These are phyloP conservation scores for Tetrax tetrax DNA, from an alignment of 2,113 vertebrate species.

Conservation along the genomic window DNA sequence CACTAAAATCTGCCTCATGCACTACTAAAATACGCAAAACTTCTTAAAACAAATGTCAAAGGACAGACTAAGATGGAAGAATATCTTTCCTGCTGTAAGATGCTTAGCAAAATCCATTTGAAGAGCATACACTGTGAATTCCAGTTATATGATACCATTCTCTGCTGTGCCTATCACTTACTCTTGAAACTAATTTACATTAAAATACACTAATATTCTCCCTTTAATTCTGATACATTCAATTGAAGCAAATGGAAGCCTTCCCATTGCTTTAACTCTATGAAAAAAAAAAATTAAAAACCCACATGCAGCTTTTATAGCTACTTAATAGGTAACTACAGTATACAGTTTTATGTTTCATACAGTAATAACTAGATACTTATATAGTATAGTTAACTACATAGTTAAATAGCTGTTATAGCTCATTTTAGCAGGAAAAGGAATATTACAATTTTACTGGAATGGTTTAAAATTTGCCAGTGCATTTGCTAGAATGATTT, in stretches of 20 bases:
- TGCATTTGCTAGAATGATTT: not conserved
- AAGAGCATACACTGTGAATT: not conserved
- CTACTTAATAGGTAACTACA: conserved; percentile 3
- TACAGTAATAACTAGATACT: not conserved
- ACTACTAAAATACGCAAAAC: not conserved
- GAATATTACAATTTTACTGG: conserved; percentile 21
- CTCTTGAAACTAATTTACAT: not conserved
- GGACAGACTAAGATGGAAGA: not conserved
- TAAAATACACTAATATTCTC: not conserved
- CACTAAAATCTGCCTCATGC: not conserved
- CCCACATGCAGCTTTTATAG: not conserved
- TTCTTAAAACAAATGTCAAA: not conserved
- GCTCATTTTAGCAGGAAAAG: conserved; percentile 13
- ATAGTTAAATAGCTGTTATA: conserved; percentile 28
- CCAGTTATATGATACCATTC: not conserved
- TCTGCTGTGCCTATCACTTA: not conserved
- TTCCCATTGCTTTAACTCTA: not conserved
- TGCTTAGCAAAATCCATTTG: not conserved
- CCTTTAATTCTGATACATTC: not conserved
- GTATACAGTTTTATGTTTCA: not conserved
- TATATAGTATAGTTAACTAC: not conserved
- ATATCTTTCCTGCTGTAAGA: not conserved
- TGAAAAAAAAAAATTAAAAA: not conserved
- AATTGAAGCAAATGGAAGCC: not conserved
- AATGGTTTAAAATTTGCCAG: not conserved